These are phyloP conservation scores for Alethe diademata DNA, from an alignment of 2,113 vertebrate genomes.

Conservation along the genomic window DNA sequence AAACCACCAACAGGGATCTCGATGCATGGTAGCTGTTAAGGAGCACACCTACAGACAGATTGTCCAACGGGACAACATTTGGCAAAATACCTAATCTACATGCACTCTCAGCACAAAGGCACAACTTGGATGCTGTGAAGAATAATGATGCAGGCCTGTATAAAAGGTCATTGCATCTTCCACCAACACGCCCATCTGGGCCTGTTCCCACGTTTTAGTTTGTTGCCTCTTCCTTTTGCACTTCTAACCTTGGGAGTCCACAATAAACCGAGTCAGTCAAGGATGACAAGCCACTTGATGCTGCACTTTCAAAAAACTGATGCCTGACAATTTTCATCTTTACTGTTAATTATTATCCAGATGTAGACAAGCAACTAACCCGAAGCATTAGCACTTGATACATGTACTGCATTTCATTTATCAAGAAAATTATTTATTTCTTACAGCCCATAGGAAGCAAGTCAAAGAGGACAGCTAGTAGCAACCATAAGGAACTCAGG, in stretches of 20 bases:
- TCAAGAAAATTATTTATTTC: neutral
- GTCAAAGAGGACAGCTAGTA: neutral
- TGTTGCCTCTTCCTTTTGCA: neutral
- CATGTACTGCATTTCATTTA: neutral
- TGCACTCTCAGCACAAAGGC: neutral
- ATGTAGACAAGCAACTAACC: neutral
- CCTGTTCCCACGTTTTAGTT: neutral
- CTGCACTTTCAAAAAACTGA: neutral
- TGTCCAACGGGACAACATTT: neutral
- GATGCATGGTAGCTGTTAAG: neutral
- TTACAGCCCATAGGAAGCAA: neutral
- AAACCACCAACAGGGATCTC: neutral
- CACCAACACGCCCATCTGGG: neutral
- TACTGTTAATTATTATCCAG: constrained; percentile 32
- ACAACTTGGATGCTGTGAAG: neutral
- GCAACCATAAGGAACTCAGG: neutral
- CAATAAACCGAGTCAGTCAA: neutral
- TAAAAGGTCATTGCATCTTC: neutral
- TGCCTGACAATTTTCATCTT: neutral
- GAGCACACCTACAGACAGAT: neutral
- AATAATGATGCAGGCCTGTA: neutral
- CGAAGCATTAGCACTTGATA: neutral
- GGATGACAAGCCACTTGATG: neutral
- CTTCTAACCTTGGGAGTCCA: neutral
- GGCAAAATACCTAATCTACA: neutral